Base-by-base conservation (phyloP, 2,113 vertebrate genomes). In the Epinephelus moara region DNA sequence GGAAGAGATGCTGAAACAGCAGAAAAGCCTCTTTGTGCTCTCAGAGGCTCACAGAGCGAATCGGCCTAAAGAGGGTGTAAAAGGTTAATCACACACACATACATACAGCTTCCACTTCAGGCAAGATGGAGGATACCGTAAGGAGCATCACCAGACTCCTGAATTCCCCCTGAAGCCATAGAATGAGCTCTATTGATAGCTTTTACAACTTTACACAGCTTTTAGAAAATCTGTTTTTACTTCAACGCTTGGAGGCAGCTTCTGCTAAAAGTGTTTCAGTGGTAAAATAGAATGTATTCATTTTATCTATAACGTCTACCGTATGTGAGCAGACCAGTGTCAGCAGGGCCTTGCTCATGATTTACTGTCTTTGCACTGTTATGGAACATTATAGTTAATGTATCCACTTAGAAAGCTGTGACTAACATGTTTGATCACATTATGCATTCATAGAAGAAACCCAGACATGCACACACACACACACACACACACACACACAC, bases 21-120 rank as follows among this genome's bases (percentile, higher is more conserved):
- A 92, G 90, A 92, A 92, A 84, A 88, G 80, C 69, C 50, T 92
- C 90, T 94, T 91, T 94, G 85, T 89, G 60, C 78, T 70, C 30
- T 10, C 66, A 40, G 61, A 57, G 42, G 62, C 62, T 84, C 71
- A 72, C 25, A 33, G 25, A 79, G 50, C 19, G 0, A 40, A 72
- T 18, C 56, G 64, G 45, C 42, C 64, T 53, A 42, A 56, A 69
- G 70, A 80, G 30, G 40, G 45, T 52, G 23, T 67, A 70, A 66
- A 78, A 59, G 63, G 75, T 74, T 80, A 72, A 71, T 62, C 57
- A 42, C 67, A 70, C 25, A 66, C 67, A 74, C 76, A 60, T 18
- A 21, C 13, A 4, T 12, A 53, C 68, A 60, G 17, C 75, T 37
- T 45, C 19, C 53, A 75, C 63, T 25, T 75, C 1, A 75, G 37